These are phyloP conservation scores for Acromyrmex echinatior DNA, from an alignment of 1,140 invertebrate species.

Conservation along the genomic window DNA sequence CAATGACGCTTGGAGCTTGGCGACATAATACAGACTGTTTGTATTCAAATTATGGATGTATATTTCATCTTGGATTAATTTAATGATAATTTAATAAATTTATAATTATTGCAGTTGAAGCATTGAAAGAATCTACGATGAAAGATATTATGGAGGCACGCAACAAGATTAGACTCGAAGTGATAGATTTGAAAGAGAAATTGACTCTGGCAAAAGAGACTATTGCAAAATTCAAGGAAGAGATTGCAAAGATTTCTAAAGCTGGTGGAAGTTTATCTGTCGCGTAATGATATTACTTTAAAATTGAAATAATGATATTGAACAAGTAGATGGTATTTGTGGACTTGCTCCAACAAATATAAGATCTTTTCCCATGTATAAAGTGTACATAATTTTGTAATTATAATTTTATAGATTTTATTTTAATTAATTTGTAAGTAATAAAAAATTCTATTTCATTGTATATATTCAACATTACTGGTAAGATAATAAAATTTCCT, in stretches of 20 bases:
- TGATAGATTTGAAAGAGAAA: slow-evolving; percentile 95
- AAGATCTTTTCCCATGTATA: slow-evolving; percentile 5
- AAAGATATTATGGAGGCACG: slow-evolving; percentile 93
- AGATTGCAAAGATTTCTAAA: slow-evolving; percentile 91
- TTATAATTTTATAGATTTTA: slow-evolving; percentile 9
- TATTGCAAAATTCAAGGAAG: slow-evolving; percentile 95
- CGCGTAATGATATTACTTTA: slow-evolving; percentile 51
- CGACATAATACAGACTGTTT: slow-evolving; percentile 97
- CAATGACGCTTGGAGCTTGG: slow-evolving; percentile 91
- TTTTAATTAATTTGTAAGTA: background rate
- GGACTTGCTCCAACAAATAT: background rate
- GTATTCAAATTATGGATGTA: slow-evolving; percentile 77
- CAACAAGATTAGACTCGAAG: slow-evolving; percentile 94
- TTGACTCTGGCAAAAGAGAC: slow-evolving; percentile 96
- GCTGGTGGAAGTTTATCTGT: slow-evolving; percentile 77
- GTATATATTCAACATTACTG: background rate
- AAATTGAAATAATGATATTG: background rate
- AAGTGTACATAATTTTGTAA: slow-evolving; percentile 53
- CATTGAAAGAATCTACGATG: slow-evolving; percentile 94
- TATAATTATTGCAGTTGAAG: slow-evolving; percentile 92
- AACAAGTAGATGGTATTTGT: background rate
- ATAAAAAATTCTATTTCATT: background rate
- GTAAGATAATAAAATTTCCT: background rate
- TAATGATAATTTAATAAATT: slow-evolving; percentile 28
- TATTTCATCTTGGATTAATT: background rate